Conservation (phyloP, 2,113 vertebrate species). For the Dasyprocta punctata region DNA sequence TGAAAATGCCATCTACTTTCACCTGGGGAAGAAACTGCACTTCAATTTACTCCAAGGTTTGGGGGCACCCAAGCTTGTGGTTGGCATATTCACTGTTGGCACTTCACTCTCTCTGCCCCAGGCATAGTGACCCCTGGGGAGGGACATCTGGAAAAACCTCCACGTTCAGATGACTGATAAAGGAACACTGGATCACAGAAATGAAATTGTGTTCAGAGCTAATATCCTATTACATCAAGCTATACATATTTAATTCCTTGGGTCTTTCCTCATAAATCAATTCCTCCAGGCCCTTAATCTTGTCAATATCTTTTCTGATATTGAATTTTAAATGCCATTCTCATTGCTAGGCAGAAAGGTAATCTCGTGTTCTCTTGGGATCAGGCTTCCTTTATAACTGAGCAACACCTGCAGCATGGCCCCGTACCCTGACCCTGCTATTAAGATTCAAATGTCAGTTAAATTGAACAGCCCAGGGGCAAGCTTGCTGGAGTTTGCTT, state of each 20-base stretch:
- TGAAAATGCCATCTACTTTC: constrained; percentile 65
- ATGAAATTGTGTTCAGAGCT: constrained; percentile 79
- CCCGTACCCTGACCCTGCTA: background rate
- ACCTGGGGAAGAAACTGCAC: constrained; percentile 35
- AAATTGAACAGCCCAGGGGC: background rate
- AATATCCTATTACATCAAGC: constrained; percentile 81
- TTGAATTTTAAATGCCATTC: constrained; percentile 83
- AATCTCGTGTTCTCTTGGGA: constrained; percentile 64
- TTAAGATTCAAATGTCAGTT: background rate
- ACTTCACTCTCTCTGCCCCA: background rate
- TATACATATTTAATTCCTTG: constrained; percentile 83
- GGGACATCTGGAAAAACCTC: constrained; percentile 9
- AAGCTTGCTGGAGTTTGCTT: background rate
- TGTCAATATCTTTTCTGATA: constrained; percentile 82
- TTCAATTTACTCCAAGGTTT: background rate
- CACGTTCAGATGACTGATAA: constrained; percentile 71
- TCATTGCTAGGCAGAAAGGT: constrained; percentile 77
- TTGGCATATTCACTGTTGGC: background rate
- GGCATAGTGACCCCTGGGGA: constrained; percentile 25
- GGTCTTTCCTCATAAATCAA: constrained; percentile 81
- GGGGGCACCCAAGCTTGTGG: background rate
- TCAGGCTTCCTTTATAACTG: constrained; percentile 45
- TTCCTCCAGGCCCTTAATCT: constrained; percentile 81
- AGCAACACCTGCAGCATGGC: background rate
- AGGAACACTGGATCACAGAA: constrained; percentile 68